Base-by-base conservation (phyloP, 2,888 invertebrate genomes). In the Eristalis intricaria region DNA sequence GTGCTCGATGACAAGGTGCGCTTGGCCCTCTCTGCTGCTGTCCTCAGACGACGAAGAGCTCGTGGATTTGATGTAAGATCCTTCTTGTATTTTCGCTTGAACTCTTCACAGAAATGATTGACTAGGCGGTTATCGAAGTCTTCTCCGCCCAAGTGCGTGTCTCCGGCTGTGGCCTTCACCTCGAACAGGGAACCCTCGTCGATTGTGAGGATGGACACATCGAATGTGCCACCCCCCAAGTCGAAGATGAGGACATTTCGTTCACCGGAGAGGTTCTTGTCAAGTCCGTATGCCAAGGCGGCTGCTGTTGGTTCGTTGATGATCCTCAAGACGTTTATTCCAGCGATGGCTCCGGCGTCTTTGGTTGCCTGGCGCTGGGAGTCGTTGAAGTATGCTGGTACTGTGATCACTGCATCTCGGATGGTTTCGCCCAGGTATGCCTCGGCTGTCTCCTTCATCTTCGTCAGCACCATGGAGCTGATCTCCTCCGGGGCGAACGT, bases 271-370 rank as follows among this genome's bases (percentile, higher is more conserved):
- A 96, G 95, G 92, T 96, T 96, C 90, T 96, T 96, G 94, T 97
- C 97, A 84, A 97, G 94, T 90, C 98, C 98, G 92, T 98, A 97
- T 69, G 97, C 97, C 93, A 97, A 96, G 91, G 97, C 97, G 89
- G 97, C 97, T 89, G 96, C 97, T 74, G 97, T 97, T n/a, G 97
- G 97, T 93, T 98, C 97, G 92, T 97, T 97, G 92, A 97, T 97
- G 90, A 98, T 97, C 91, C 97, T 95, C 89, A 98, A 94, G 87
- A 98, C 96, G 91, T 98, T 97, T 89, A 98, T 93, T 88, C 97
- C 97, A 90, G 98, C 96, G 93, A 96, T 96, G 91, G 96, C 96
- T 90, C 98, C 98, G 89, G 98, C 96, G 94, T 96, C 96, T 94
- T 98, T 98, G 97, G 98, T 98, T 91, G 96, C 97, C 93, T 97